phyloP scores from a whole-genome alignment of 1,140 invertebrate species.

The Formica exsecta region DNA sequence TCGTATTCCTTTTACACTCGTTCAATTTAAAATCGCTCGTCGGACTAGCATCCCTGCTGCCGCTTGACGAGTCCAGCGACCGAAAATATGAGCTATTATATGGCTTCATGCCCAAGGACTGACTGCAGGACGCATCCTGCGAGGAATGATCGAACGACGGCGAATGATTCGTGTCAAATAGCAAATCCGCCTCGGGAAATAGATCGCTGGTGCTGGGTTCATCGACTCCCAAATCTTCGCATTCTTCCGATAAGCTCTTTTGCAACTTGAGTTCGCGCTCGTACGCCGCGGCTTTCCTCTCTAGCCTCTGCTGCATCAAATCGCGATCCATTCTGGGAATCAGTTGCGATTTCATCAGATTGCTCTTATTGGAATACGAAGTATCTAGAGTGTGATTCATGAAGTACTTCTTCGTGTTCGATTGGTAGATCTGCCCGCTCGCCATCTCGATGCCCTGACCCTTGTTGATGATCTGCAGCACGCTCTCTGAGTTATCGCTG shows the following conservation, averaged over 20 bases:
- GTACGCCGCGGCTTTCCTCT: constrained; percentile 86
- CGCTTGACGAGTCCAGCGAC: constrained; percentile 82
- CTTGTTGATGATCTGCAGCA: constrained; percentile 85
- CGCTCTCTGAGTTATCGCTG: constrained; percentile 80
- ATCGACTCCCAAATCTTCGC: constrained; percentile 92
- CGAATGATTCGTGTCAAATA: constrained; percentile 88
- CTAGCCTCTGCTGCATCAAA: constrained; percentile 80
- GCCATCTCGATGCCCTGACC: constrained; percentile 83
- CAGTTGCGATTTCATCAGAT: constrained; percentile 69
- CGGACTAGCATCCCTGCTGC: constrained; percentile 83
- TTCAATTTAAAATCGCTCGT: constrained; percentile 76
- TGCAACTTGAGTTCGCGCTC: constrained; percentile 88
- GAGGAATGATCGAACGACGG: constrained; percentile 85
- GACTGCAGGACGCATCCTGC: constrained; percentile 84
- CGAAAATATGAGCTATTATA: constrained; percentile 81
- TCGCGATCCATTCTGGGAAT: constrained; percentile 80
- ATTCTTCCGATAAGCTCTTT: constrained; percentile 92
- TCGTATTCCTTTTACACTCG: constrained; percentile 79
- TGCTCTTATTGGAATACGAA: constrained; percentile 81
- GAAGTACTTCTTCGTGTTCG: constrained; percentile 83
- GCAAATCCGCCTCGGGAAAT: constrained; percentile 91
- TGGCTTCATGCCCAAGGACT: constrained; percentile 80
- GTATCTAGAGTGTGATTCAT: constrained; percentile 83
- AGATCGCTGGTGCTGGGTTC: constrained; percentile 92
- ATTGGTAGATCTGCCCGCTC: constrained; percentile 81